Base-by-base conservation (phyloP, 2,888 invertebrate genomes). In the Zhuqinia jingwanae region DNA sequence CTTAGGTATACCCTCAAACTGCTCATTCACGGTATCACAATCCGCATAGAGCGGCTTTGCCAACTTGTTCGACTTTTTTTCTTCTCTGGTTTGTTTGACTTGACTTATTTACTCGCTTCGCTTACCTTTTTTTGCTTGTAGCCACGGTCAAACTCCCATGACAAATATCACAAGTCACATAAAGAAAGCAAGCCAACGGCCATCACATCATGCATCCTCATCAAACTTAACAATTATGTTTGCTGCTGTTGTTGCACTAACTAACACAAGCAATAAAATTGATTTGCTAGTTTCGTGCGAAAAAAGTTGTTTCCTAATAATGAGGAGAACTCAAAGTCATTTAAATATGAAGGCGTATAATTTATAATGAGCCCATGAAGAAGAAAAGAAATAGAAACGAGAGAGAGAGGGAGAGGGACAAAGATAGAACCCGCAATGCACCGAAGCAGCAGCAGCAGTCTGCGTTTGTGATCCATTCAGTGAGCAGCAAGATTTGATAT, bases 301-400 rank as follows among this genome's bases (percentile, higher is more conserved):
- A 68, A 68, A 45, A 17, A 2, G 5, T 13, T 45, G 42, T 50
- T 73, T 53, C 13, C 25, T 25, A 25, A 22, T 50, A 53, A 73
- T 73, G n/a, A 53, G 5, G 36, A 36, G 36, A 36, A 36, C 5
- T 73, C 17, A 73, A 36, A 36, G 36, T 73, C 17, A 73, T 73
- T 73, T 73, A 73, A 73, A 53, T 17, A 27, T 73, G 17, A 53
- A 50, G 50, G 50, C 53, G 50, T 73, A 25, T 22, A 73, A 53
- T 73, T 73, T 10, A 73, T 47, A 47, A 68, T 50, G 47, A 63
- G n/a, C 30, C n/a, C 17, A 17, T 17, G 36, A 36, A 25, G 65
- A 65, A 0, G 11, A 22, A 68, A 15, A 13, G 27, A 42, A 45
- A n/a, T n/a, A n/a, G n/a, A n/a, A n/a, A n/a, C n/a, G n/a, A n/a